Base-by-base conservation (phyloP, 1,140 invertebrate genomes). In the Drosophila navojoa region DNA sequence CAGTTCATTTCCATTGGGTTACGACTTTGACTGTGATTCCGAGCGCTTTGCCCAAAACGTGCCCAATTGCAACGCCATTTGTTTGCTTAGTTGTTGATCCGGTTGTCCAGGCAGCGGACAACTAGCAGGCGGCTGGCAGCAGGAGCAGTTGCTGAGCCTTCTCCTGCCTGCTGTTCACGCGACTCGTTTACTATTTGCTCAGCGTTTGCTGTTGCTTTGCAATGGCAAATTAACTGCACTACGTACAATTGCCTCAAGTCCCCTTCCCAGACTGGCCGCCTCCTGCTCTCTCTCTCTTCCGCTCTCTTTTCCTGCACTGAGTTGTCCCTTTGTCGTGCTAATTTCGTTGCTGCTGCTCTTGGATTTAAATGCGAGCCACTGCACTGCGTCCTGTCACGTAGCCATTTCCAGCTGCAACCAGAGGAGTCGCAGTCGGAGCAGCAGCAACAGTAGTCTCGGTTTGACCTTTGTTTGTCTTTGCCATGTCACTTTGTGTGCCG, bases 31-130 rank as follows among this genome's bases (percentile, higher is more conserved):
- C 67, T 68, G 63, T 72, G 70, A 68, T 72, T 72, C 58, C 25
- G 25, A 59, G 66, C 66, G 64, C 57, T 77, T 69, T 63, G 66
- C 74, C 81, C 74, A 74, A 89, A 90, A 90, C 87, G 86, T 90
- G 86, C 87, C 86, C 86, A 90, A 90, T 90, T 90, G 87, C 81
- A 90, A 87, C 81, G 86, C 76, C 79, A 90, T 90, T 90, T 90
- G 86, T 90, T 90, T 90, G 81, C 82, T 80, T 85, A 78, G 71
- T 79, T 71, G 73, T 86, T 82, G 72, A 90, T 79, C 84, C 79
- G 67, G 45, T 50, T 69, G 62, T 50, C 61, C 67, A 35, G 53
- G 16, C 64, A 27, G 29, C 4, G 19, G 59, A 9, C 27, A 6
- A 13, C 38, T 62, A 38, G 45, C 35, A 35, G 53, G 7, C 7